Base-by-base conservation (phyloP, 2,797 vertebrate genomes). In the Cephalopachus bancanus region DNA sequence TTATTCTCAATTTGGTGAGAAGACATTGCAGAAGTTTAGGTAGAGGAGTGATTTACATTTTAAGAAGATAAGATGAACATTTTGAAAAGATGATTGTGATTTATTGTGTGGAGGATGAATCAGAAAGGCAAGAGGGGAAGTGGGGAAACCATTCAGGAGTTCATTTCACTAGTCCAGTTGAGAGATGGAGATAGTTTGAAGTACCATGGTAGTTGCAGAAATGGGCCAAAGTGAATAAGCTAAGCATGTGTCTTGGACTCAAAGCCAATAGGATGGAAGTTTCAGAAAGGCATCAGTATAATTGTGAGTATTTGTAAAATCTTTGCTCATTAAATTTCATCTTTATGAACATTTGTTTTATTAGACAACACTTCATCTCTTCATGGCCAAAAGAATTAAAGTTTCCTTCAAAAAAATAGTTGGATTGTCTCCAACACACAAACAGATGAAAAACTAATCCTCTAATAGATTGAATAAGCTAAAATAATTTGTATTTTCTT, bases 401-500 rank as follows among this genome's bases (percentile, higher is more conserved):
- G 53, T 85, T 74, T 91, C 55, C 55, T 93, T 30, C 62, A 89
- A 83, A 76, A 76, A 92, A 55, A 19, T 89, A 22, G 33, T 85
- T 76, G 75, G 55, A 44, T 44, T 44, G 44, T 44, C 57, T 95
- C 51, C 53, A 57, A 65, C 44, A 67, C 28, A 86, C 26, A 80
- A 12, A 53, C 67, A 83, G 53, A 37, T 71, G 75, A 83, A 72
- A 76, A 93, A 53, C 16, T 78, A 69, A 89, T 28, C 15, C 83
- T 59, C 15, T 85, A 24, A 69, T 60, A 88, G 20, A 62, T 9
- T 85, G 4, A 22, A 84, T 84, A 91, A 91, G 24, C 22, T 79
- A 75, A 94, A 30, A 28, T 17, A 59, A 92, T 55, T 86, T 89
- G 10, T 30, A 6, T 88, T 94, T 93, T 81, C 26, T 92, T 89